Base-by-base conservation (phyloP, 2,888 invertebrate species). In the Pollenia angustigena region DNA sequence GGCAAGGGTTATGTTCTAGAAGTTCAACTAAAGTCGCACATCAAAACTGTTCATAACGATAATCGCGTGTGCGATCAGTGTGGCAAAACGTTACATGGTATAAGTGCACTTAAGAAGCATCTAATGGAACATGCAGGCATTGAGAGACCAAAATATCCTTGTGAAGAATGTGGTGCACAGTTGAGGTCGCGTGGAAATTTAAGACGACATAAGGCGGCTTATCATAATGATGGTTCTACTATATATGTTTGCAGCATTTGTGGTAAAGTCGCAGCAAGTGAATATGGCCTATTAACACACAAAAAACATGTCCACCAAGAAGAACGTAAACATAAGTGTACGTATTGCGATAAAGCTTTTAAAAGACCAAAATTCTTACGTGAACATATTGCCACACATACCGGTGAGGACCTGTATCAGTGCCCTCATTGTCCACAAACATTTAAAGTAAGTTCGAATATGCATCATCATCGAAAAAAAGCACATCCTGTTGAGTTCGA, bases 321-420 rank as follows among this genome's bases (percentile, higher is more conserved):
- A 1, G 87, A 88, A 66, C 88, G 89, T 4, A 88, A 84, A 10
- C 88, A 88, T 12, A 89, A 89, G 40, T 90, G 90, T 52, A 84
- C 79, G 2, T 81, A 89, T 40, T 90, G 90, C 62, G 87, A 88
- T 16, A 90, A 90, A 78, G 89, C 89, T 12, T 90, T 90, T 54
- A 89, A 90, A 56, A 75, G 86, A 1, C 85, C 89, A 0, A 85
- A 88, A 42, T 86, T 74, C 7, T 80, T 86, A 14, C 78, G 89
- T 87, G 91, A 91, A 78, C 91, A 91, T 72, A 89, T 90, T 81
- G 89, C 90, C 0, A 89, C 89, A 14, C 90, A 91, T 79, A 90
- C 90, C 2, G 90, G 90, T 2, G 88, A 90, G 60, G 88, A 88
- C 12, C 81, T 91, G 12, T 91, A 91, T 68, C 81, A 88, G 40